Percentiles rank a stretch among this genome's conserved stretches.
phyloP scores from a whole-genome alignment of 1,140 invertebrate genomes.

The Oscheius sp. region DNA sequence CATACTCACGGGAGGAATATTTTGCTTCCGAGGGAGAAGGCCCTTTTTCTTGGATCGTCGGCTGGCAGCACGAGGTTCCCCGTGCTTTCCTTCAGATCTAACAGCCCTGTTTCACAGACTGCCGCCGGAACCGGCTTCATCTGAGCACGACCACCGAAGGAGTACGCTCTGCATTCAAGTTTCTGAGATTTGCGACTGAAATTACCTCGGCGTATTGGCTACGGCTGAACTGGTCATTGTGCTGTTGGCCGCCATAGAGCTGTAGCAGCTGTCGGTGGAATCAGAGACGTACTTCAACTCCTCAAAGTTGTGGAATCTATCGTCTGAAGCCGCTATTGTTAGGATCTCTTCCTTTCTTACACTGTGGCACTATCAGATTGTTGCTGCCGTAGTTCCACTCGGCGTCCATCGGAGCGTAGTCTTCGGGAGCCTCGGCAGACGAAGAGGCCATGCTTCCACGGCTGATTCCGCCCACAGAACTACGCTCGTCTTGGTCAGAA shows the following conservation, averaged over 20 bases:
- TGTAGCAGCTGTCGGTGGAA: conserved; percentile 2
- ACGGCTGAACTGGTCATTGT: not conserved
- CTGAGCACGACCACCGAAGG: conserved; percentile 11
- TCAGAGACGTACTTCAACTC: not conserved
- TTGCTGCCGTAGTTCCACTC: not conserved
- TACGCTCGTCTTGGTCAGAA: not conserved
- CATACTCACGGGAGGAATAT: conserved; percentile 16
- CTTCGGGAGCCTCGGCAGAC: not conserved
- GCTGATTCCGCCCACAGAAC: not conserved
- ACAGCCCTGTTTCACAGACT: conserved; percentile 3
- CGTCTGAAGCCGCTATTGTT: not conserved
- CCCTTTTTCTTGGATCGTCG: conserved; percentile 22
- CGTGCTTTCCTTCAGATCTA: not conserved
- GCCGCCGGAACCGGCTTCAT: conserved; percentile 3
- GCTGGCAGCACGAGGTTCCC: conserved; percentile 10
- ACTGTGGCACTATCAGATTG: not conserved
- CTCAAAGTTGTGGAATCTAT: not conserved
- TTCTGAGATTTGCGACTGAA: not conserved
- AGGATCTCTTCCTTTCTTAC: not conserved
- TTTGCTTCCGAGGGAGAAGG: conserved; percentile 18
- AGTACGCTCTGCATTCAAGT: conserved; percentile 11
- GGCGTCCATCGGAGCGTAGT: not conserved
- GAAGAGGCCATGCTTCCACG: not conserved
- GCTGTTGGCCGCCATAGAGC: not conserved
- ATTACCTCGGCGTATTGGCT: not conserved